Base-by-base conservation (phyloP, 1,140 invertebrate genomes). In the Bombus waltoni region DNA sequence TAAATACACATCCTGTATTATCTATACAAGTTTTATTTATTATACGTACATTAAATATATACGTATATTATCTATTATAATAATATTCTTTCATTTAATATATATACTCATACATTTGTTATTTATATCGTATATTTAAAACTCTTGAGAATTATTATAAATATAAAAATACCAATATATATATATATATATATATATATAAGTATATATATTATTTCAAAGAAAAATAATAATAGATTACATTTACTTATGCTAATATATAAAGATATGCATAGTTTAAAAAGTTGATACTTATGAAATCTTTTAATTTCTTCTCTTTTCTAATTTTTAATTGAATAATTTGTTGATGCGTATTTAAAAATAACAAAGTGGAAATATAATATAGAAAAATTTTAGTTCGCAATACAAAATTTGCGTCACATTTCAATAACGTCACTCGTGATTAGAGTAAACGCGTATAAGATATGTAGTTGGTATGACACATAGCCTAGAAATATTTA, bases 401-500 rank as follows among this genome's bases (percentile, higher is more conserved):
- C 35, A 25, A 59, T 79, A 38, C 32, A 85, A 72, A 80, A 80
- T 85, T 65, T 70, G 32, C 68, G 77, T 85, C 76, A 85, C 57
- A 85, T 85, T 73, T 85, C 42, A 59, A 84, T 71, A 79, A 80
- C 77, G 77, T 80, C 76, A 65, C 68, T 57, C 83, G 76, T 72
- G 76, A 85, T 85, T 80, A 62, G 40, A 85, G 83, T 80, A 85
- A 80, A 80, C 68, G 77, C 68, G 28, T 59, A 72, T 79, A 85
- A 78, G 47, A 80, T 80, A 53, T 53, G 47, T 53, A 80, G 68
- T 73, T 85, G 77, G 77, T 79, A 85, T 85, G 83, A 80, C 76
- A 85, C 68, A 85, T 85, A 85, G 80, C 83, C 83, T 85, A 85
- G 83, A 85, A 85, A 80, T 62, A 59, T 62, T 65, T 57, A 80